Evolutionary conservation across 2,113 vertebrate species (phyloP), one percentile per base, ranked within the genome.

Genomic region (Silurus asotus): DNA sequence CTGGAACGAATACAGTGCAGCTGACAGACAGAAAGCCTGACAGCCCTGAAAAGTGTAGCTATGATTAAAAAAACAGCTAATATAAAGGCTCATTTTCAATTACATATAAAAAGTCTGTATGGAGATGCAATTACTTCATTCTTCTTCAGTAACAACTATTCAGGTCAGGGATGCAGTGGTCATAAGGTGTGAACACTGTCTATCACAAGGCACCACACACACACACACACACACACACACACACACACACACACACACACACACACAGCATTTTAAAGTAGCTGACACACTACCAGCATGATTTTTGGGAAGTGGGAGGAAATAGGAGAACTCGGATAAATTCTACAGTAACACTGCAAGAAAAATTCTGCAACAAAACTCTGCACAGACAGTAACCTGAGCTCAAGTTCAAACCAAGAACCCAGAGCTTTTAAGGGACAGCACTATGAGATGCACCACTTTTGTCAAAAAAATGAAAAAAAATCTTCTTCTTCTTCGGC

Each of bases 21-120:
- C 86, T 58, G 65, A 65, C 67, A 61, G 49, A 83, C 81, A 85
- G 79, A 83, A 28, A 90, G 83, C 88, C 86, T 81, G 85, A 80
- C 84, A 74, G 67, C 67, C 84, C 81, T 89, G 62, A 83, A 89
- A 25, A 74, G 84, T 87, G 84, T 64, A 67, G 51, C 28, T 55
- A 81, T 37, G 61, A 13, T 84, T 62, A 65, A 79, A 85, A 37
- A 20, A 6, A 76, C 65, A 7, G 49, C 15, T 53, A 23, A 17
- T 67, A 45, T 83, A 88, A 81, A 80, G 20, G 10, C 15, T 49
- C 14, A 8, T 72, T 20, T 72, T 11, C 8, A 53, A 51, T 51
- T 53, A 20, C 72, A 75, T n/a, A 75, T 56, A n/a, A 56, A 13
- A 77, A 77, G 17, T 25, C 74, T 55, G 51, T 53, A 51, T 74